Base-by-base conservation (phyloP, 2,888 invertebrate species). In the Charanyca ferruginea region DNA sequence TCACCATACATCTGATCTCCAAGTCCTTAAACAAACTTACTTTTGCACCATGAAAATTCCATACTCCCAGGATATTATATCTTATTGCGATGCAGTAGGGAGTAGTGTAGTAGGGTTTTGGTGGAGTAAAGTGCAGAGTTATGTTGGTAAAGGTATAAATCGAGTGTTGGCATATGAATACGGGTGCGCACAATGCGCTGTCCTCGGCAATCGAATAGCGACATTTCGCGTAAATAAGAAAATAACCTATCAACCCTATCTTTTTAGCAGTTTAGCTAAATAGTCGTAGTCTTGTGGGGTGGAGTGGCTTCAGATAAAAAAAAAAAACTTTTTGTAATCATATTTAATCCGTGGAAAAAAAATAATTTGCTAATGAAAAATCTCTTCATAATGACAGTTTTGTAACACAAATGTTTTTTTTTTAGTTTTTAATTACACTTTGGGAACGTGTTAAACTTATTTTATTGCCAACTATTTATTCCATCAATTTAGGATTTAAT, bases 151-250 rank as follows among this genome's bases (percentile, higher is more conserved):
- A 84, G 86, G 78, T 85, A 93, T 93, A 93, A 93, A 93, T 93
- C 87, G 86, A 87, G 88, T 88, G 87, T 89, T 92, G 93, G 89
- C 93, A 92, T 93, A 91, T 93, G 93, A 93, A 93, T 93, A 93
- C 91, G 83, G 85, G 80, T 82, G 81, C 82, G 79, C 78, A 93
- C 93, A 93, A 93, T 92, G 91, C 87, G 68, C 81, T 90, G 92
- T 91, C 91, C 83, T 60, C 71, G 80, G 81, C 80, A 79, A 65
- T 80, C 79, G 83, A 85, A 73, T 41, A 60, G 38, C 59, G 35
- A 74, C 62, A 76, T 75, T 87, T 87, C 83, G 83, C 83, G 83
- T 78, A 85, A 90, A 89, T 93, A 93, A 73, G 75, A 93, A 93
- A 92, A 85, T 86, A 85, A 85, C 83, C 87, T 91, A 91, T 91